Conservation (phyloP, 2,888 invertebrate genomes). For the Diplazon laetatorius region DNA sequence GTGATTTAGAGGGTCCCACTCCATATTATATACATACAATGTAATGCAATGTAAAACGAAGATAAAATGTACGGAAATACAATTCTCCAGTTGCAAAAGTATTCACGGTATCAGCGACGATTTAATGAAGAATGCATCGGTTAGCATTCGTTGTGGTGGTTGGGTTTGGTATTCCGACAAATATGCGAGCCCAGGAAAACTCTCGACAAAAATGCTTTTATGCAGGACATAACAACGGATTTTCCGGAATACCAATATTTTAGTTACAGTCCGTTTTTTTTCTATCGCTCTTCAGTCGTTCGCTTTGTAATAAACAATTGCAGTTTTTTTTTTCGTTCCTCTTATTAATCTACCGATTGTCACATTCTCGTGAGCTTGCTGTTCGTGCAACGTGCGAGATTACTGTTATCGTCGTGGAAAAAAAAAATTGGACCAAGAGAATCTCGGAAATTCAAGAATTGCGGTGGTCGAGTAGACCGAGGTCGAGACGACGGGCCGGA, state of each 20-base stretch:
- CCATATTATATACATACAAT: too few relatives aligned
- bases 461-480: slow-evolving; percentile 18
- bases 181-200: slow-evolving; percentile 4
- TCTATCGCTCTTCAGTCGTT: not conserved
- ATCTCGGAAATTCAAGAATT: slow-evolving; percentile 8
- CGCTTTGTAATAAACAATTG: not conserved
- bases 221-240: not conserved
- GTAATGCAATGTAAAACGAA: slow-evolving; percentile 15
- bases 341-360: not conserved
- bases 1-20: too few relatives aligned
- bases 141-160: slow-evolving; percentile 1
- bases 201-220: slow-evolving; percentile 1
- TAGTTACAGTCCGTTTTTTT: slow-evolving; percentile 2
- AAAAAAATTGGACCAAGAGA: not conserved
- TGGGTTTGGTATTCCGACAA: not conserved
- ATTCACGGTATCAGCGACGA: slow-evolving; percentile 26
- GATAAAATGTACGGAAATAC: slow-evolving; percentile 2
- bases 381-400: not conserved
- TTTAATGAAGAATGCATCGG: slow-evolving; percentile 36
- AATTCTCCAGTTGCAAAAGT: slow-evolving; percentile 24
- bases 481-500: slow-evolving; percentile 58
- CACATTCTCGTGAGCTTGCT: not conserved
- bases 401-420: not conserved
- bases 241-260: slow-evolving; percentile 25
- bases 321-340: slow-evolving; percentile 3